A percentile compares a stretch with the other conserved stretches of the same genome.
These are phyloP conservation scores for Pollenia labialis DNA, from an alignment of 2,888 invertebrate species.

Conservation along the genomic window DNA sequence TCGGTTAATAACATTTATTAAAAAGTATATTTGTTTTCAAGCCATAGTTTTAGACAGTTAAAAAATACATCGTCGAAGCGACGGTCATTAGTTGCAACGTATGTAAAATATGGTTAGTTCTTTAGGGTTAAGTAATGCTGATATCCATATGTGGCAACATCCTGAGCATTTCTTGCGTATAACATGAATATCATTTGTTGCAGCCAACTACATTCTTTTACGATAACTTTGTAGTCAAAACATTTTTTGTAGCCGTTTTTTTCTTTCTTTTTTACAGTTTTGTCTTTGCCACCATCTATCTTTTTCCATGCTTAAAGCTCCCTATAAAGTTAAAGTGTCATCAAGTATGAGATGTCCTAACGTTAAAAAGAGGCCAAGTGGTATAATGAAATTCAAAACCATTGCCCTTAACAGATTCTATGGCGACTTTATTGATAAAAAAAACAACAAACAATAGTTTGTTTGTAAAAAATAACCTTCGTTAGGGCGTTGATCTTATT, in stretches of 20 bases:
- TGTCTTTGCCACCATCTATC: background rate
- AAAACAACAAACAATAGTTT: slow-evolving; percentile 6
- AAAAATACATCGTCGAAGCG: no score
- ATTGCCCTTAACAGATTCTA: slow-evolving; percentile 57
- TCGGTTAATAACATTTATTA: no score
- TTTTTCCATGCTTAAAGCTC: background rate
- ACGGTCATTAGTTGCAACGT: no score
- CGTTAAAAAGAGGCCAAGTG: slow-evolving; percentile 7
- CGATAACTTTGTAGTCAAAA: slow-evolving; percentile 9
- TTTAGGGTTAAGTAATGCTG: no score
- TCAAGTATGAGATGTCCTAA: background rate
- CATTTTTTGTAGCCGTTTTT: slow-evolving; percentile 3
- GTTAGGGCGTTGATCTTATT: slow-evolving; percentile 12
- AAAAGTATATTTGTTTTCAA: no score
- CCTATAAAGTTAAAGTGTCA: slow-evolving; percentile 18
- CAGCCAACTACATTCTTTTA: slow-evolving; percentile 33
- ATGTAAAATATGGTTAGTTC: no score
- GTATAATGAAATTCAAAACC: slow-evolving; percentile 61
- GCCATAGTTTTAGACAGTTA: no score
- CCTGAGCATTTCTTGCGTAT: background rate
- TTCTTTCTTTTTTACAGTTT: background rate
- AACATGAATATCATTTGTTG: slow-evolving; percentile 7
- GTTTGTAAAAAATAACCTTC: background rate
- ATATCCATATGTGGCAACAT: background rate
- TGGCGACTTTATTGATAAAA: slow-evolving; percentile 31